Percentiles rank a stretch among this genome's conserved stretches.
phyloP scores from a whole-genome alignment of 1,140 invertebrate genomes.

The silkworm (Bombyx mori) region DNA sequence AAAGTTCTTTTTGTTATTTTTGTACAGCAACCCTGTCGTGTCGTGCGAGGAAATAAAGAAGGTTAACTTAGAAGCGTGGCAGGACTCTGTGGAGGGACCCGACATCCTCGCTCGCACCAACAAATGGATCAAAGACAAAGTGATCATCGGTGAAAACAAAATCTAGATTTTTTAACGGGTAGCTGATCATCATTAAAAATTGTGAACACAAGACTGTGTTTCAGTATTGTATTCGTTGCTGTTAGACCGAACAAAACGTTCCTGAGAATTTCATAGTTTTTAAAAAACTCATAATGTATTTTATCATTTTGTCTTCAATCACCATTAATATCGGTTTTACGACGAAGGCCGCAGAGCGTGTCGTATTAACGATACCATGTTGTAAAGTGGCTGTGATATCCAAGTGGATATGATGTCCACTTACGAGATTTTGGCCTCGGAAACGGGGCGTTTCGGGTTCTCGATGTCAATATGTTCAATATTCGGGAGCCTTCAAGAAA shows the following conservation, averaged over 20 bases:
- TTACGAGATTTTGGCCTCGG: too few species aligned
- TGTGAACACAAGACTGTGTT: conserved; percentile 17
- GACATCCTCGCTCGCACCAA: conserved; percentile 63
- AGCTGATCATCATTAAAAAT: conserved; percentile 6
- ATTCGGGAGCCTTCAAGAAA: too few species aligned
- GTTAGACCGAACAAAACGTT: too few species aligned
- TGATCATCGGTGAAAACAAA: conserved; percentile 34
- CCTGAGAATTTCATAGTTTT: too few species aligned
- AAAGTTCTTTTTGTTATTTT: not conserved
- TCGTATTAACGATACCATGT: not conserved
- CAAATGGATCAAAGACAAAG: conserved; percentile 61
- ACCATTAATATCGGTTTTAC: too few species aligned
- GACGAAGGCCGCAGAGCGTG: too few species aligned
- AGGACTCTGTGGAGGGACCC: conserved; percentile 46
- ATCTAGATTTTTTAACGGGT: too few species aligned
- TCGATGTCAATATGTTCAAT: too few species aligned
- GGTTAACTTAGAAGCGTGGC: conserved; percentile 62
- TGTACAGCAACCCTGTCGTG: conserved; percentile 52
- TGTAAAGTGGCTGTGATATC: not conserved
- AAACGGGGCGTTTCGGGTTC: too few species aligned
- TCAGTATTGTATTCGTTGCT: conserved; percentile 30
- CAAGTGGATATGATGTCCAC: too few species aligned
- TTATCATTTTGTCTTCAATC: too few species aligned
- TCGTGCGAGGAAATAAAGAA: conserved; percentile 56
- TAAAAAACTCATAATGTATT: too few species aligned